Evolutionary conservation across 2,888 invertebrate genomes (phyloP), one percentile per base, ranked within the genome.

Genomic region (Chaitophorus viminalis): DNA sequence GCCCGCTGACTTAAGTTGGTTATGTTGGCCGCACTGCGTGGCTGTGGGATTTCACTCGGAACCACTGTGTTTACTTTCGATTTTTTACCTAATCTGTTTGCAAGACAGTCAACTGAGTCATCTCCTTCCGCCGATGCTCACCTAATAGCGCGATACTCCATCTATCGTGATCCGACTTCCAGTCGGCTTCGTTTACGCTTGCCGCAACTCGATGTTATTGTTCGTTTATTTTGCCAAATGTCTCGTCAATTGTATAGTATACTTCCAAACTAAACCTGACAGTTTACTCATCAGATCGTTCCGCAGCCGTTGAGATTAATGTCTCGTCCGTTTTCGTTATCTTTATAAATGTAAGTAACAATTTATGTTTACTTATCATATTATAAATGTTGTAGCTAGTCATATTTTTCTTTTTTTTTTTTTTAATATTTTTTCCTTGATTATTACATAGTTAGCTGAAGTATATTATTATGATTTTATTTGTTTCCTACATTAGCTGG

Each of bases 301-400:
- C 29, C 21, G 36, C 36, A n/a, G 8, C 74, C 74, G 17, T 68
- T 77, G 81, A 65, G 25, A 75, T 87, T 81, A 39, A 87, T 87
- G 87, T 87, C 74, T 87, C 87, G 18, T 87, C 46, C 46, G 87
- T 81, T 65, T 46, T n/a, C 31, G 31, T 60, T 79, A 87, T 74
- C 79, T 39, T 81, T 79, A 81, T 87, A 87, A 87, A 87, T 87
- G 87, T 87, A 87, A 87, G 87, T 87, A 81, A 74, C 31, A 31
- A 54, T 72, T 17, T 6, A 74, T 82, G 60, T 25, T 21, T 25
- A 60, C 60, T 60, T 3, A 60, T 54, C 54, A 18, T 60, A 8
- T 70, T 70, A 14, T 33, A 33, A 25, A 60, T n/a, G 6, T 52
- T 65, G 60, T 82, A 82, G 82, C 36, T 74, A 17, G n/a, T 18